Conservation (phyloP, 1,140 invertebrate species). For the Panulirus ornatus region DNA sequence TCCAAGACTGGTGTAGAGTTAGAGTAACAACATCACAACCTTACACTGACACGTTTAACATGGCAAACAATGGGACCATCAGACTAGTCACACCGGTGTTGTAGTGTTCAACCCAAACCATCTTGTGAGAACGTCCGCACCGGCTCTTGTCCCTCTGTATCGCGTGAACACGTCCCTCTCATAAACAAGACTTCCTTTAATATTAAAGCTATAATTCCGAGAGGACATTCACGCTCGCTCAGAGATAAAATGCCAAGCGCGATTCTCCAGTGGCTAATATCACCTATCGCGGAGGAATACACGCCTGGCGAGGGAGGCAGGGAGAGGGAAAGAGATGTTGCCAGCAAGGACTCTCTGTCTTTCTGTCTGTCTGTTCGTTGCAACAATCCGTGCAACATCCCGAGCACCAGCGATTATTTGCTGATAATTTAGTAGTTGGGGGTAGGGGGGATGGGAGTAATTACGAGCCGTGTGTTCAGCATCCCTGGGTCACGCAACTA, state of each 20-base stretch:
- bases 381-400: background rate
- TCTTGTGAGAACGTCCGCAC: too few relatives aligned
- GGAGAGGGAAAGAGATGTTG: background rate
- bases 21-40: too few relatives aligned
- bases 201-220: slow-evolving; percentile 6
- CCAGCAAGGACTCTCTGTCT: too few relatives aligned
- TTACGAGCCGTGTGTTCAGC: background rate
- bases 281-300: background rate
- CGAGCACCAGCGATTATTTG: slow-evolving; percentile 15
- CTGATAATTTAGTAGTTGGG: slow-evolving; percentile 21
- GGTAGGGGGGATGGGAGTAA: background rate
- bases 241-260: slow-evolving; percentile 8
- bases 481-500: slow-evolving; percentile 36
- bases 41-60: too few relatives aligned
- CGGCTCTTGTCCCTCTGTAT: too few relatives aligned
- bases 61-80: too few relatives aligned
- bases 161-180: too few relatives aligned
- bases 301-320: background rate
- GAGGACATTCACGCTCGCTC: slow-evolving; percentile 8
- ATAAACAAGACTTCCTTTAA: slow-evolving; percentile 8
- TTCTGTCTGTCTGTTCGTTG: too few relatives aligned
- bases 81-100: too few relatives aligned
- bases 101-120: too few relatives aligned
- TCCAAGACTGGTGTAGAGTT: too few relatives aligned
- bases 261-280: background rate